These are phyloP conservation scores for Falcunculus frontatus DNA, from an alignment of 2,113 vertebrate species.

Conservation along the genomic window DNA sequence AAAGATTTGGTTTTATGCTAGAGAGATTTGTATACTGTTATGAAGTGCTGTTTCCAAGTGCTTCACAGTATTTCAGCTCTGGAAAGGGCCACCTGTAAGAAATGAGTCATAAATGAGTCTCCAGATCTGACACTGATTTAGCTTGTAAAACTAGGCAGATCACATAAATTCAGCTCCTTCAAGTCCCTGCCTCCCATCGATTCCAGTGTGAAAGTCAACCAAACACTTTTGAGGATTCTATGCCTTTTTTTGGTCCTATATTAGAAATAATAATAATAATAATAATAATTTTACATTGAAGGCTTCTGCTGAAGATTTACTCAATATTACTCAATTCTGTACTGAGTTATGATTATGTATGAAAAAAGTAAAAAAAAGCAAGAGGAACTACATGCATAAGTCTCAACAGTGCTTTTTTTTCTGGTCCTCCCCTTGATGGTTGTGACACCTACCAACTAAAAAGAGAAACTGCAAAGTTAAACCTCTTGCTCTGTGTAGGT, in stretches of 20 bases:
- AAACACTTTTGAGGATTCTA: neutral
- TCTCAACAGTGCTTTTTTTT: neutral
- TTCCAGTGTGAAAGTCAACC: neutral
- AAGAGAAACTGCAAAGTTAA: conserved; percentile 20
- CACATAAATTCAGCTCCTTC: neutral
- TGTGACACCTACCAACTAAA: neutral
- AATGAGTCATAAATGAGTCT: neutral
- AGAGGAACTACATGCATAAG: neutral
- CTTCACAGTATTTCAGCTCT: neutral
- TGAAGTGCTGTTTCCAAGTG: neutral
- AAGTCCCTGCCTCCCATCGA: neutral
- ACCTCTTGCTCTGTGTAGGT: neutral
- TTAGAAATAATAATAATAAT: neutral
- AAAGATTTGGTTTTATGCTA: neutral
- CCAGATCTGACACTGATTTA: neutral
- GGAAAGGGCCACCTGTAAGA: neutral
- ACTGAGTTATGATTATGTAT: neutral
- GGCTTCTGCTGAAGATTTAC: neutral
- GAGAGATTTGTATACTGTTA: neutral
- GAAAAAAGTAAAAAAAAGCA: neutral
- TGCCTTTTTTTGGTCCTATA: neutral
- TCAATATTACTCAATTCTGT: neutral
- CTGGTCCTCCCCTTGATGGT: neutral
- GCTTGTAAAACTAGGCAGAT: neutral
- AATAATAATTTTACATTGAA: neutral